Base-by-base conservation (phyloP, 2,797 vertebrate species). In the Poeciliopsis paucimaculata region DNA sequence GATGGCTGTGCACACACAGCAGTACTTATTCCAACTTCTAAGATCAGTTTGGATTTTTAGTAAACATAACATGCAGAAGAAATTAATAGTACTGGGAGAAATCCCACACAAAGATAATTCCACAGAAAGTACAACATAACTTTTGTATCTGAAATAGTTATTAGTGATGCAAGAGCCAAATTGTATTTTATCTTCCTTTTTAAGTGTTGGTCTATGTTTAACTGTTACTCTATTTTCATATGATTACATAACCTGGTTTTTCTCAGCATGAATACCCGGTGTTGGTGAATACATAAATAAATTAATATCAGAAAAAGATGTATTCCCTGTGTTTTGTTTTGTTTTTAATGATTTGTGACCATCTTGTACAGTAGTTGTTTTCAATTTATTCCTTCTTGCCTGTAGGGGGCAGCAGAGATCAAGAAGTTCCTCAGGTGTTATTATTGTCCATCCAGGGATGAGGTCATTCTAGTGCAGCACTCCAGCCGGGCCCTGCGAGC, bases 391-490 rank as follows among this genome's bases (percentile, higher is more conserved):
- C 16, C 5, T 46, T 0, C 68, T 1, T 13, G 72, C 77, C 94
- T 74, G n/a, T 91, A 94, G 94, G 86, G 91, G 95, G 93, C 91
- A 91, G 93, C 92, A 95, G 76, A 94, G 39, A 84, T 84, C 82
- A 90, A 82, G 46, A 28, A 76, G 84, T 1, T 4, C 46, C 18
- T 45, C 53, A 13, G 41, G n/a, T 74, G 66, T 88, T 85, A 85
- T 87, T 90, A 82, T 87, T 89, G 87, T 89, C 85, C 84, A 74
- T 88, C 53, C 62, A 80, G 84, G 72, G 88, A 93, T 95, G 93
- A 94, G 93, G 90, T 95, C 93, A 93, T 93, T 78, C 80, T 86
- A 72, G 90, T 93, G 91, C 93, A 92, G 78, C 88, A 91, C 80
- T 91, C 83, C 82, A 91, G 81, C 76, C 46, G 76, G 81, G 82